Conservation (phyloP, 2,888 invertebrate species). For the Adelognathus sp. region DNA sequence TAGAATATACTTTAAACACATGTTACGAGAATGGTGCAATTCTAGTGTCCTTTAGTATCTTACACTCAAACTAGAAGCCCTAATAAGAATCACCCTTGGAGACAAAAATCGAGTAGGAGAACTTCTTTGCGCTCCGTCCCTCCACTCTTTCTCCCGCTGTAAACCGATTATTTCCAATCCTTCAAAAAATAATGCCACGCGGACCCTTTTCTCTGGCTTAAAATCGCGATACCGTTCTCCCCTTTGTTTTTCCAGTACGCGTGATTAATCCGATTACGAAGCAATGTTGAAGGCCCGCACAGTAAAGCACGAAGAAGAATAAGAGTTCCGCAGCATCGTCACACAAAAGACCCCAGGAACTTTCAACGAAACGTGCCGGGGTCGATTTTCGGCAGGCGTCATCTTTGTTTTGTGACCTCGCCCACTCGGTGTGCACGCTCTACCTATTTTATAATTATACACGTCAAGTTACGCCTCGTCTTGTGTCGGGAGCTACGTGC, state of each 20-base stretch:
- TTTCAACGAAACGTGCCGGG: neutral
- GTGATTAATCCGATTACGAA: neutral
- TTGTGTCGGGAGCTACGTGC: constrained; percentile 7
- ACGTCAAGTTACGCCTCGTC: neutral
- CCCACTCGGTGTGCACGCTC: neutral
- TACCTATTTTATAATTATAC: neutral
- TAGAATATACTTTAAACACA: neutral
- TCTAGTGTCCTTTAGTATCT: neutral
- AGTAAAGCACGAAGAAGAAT: neutral
- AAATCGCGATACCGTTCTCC: neutral
- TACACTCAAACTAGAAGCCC: neutral
- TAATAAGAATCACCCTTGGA: neutral
- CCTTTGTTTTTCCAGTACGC: neutral
- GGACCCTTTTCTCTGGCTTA: neutral
- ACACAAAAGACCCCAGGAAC: neutral
- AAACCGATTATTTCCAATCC: neutral
- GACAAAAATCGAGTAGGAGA: neutral
- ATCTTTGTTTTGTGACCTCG: neutral
- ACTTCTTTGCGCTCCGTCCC: neutral
- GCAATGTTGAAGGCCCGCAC: neutral
- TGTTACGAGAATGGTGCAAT: neutral
- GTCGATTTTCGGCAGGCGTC: neutral
- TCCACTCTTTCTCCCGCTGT: neutral
- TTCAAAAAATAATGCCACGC: neutral
- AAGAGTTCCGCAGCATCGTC: neutral